These are phyloP conservation scores for Hedya salicella DNA, from an alignment of 2,888 invertebrate genomes.

Conservation along the genomic window DNA sequence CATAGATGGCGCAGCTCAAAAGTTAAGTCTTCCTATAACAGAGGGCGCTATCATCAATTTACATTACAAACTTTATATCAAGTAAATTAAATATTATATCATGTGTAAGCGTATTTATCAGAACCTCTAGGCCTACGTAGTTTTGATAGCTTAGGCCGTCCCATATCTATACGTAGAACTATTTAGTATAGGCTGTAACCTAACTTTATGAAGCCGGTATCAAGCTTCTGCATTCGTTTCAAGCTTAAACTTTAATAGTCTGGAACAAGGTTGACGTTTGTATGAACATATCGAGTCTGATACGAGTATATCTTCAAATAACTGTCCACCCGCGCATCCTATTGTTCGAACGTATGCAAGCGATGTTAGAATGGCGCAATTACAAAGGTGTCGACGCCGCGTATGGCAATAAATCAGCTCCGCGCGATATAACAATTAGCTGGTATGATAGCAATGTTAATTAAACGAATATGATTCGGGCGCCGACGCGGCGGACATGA, in stretches of 20 bases:
- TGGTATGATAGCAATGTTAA: constrained; percentile 85
- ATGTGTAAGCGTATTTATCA: too few relatives aligned
- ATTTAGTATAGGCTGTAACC: background rate
- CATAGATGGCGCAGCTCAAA: constrained; percentile 62
- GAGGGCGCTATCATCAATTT: constrained; percentile 58
- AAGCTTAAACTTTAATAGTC: background rate
- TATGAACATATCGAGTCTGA: constrained; percentile 1
- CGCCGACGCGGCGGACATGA: constrained; percentile 58
- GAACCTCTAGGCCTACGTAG: background rate
- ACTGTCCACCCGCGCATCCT: constrained; percentile 47
- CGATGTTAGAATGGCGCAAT: constrained; percentile 77
- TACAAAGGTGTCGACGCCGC: constrained; percentile 82
- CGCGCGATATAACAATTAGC: constrained; percentile 85
- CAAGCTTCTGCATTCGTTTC: too few relatives aligned
- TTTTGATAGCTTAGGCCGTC: background rate
- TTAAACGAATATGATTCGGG: constrained; percentile 79
- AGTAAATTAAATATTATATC: background rate
- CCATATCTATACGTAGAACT: background rate
- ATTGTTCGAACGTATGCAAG: constrained; percentile 68
- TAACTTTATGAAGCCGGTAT: constrained; percentile 8
- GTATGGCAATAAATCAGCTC: constrained; percentile 82
- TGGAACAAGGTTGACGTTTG: constrained; percentile 18
- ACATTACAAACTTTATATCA: background rate
- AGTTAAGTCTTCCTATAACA: constrained; percentile 52
- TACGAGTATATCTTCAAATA: constrained; percentile 19